These are phyloP conservation scores for Anticlea derivata DNA, from an alignment of 2,888 invertebrate genomes.

Conservation along the genomic window DNA sequence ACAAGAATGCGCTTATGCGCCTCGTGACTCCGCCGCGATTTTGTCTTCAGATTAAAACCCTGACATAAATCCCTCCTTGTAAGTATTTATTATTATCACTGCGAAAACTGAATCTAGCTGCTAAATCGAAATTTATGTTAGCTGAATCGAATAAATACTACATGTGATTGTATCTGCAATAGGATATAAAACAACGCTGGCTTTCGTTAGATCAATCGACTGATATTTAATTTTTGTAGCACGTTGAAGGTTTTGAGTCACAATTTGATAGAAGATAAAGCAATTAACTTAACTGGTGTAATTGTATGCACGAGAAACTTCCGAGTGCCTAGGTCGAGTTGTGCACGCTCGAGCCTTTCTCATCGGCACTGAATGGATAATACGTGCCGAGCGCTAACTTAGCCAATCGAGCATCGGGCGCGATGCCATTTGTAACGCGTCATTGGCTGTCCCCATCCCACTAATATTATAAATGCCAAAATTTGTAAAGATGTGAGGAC, in stretches of 20 bases:
- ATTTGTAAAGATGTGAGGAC: too few species aligned
- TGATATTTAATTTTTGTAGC: neutral
- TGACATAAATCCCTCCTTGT: constrained; percentile 76
- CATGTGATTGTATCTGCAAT: constrained; percentile 39
- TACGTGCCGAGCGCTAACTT: constrained; percentile 78
- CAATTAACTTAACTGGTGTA: constrained; percentile 53
- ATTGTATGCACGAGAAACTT: constrained; percentile 54
- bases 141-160: constrained; percentile 35
- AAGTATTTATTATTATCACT: constrained; percentile 71
- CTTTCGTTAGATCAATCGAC: neutral
- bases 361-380: constrained; percentile 62
- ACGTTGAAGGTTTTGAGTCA: neutral
- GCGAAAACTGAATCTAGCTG: constrained; percentile 40
- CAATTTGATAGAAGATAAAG: constrained; percentile 20
- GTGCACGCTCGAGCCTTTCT: constrained; percentile 47
- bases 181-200: constrained; percentile 5
- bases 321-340: constrained; percentile 45
- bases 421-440: constrained; percentile 53
- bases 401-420: constrained; percentile 60
- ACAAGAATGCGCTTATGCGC: constrained; percentile 69
- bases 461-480: too few species aligned
- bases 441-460: constrained; percentile 47
- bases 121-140: constrained; percentile 42
- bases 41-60: constrained; percentile 71
- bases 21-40: constrained; percentile 76